These are phyloP conservation scores for Limnephilus rhombicus DNA, from an alignment of 2,888 invertebrate genomes.

Conservation along the genomic window DNA sequence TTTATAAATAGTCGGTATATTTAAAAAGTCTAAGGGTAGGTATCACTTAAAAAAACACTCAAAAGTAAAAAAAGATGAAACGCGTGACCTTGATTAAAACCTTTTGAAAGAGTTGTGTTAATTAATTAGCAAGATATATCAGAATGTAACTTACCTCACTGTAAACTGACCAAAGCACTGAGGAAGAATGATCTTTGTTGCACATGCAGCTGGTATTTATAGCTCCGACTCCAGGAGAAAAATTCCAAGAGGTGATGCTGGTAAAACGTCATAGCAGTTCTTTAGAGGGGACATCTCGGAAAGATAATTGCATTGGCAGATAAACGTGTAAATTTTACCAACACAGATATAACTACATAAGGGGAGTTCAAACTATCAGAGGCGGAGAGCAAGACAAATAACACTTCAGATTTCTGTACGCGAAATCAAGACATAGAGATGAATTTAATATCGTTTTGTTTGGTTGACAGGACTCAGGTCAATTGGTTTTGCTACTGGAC, in stretches of 20 bases:
- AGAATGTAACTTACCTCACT: not conserved
- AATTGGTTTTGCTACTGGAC: not conserved
- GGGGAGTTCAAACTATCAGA: constrained; percentile 27
- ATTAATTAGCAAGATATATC: not conserved
- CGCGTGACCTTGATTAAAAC: not conserved
- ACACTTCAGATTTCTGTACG: not conserved
- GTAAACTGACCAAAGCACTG: constrained; percentile 31
- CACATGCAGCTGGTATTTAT: constrained; percentile 38
- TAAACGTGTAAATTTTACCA: constrained; percentile 3
- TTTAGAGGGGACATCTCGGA: constrained; percentile 25
- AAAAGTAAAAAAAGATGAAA: not conserved
- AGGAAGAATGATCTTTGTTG: constrained; percentile 21
- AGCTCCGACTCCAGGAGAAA: not conserved
- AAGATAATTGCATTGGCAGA: constrained; percentile 22
- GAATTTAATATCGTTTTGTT: not conserved
- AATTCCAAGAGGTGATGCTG: constrained; percentile 5
- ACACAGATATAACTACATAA: not conserved
- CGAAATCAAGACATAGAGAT: not conserved
- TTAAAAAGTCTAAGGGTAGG: not conserved
- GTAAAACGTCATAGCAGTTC: not conserved
- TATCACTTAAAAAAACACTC: not conserved
- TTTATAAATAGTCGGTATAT: too few relatives aligned
- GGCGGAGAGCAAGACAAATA: not conserved
- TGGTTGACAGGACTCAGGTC: not conserved
- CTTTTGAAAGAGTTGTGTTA: not conserved